Conservation (phyloP, 1,140 invertebrate genomes). For the Drosophila melanica region DNA sequence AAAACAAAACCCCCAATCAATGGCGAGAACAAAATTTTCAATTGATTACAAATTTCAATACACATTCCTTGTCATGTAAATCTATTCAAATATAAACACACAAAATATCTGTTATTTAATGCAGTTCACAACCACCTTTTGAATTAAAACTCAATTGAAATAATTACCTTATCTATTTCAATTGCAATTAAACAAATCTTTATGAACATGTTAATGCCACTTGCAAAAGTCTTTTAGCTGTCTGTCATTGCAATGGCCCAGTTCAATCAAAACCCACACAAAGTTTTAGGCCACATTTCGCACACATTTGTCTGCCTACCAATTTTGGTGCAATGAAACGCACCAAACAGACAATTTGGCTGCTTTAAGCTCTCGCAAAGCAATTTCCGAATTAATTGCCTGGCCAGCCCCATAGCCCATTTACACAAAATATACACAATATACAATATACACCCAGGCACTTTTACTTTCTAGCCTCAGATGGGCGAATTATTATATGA, state of each 20-base stretch:
- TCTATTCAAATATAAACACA: too few species aligned
- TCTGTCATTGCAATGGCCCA: constrained; percentile 12
- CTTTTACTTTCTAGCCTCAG: constrained; percentile 65
- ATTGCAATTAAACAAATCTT: background rate
- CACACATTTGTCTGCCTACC: background rate
- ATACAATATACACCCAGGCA: constrained; percentile 31
- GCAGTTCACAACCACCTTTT: too few species aligned
- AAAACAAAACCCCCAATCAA: too few species aligned
- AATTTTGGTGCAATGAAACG: constrained; percentile 34
- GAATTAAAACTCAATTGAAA: background rate
- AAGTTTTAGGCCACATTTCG: background rate
- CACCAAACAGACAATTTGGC: constrained; percentile 35
- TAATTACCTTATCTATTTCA: background rate
- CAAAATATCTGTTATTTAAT: too few species aligned
- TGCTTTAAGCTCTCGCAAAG: constrained; percentile 41
- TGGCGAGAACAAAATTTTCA: too few species aligned
- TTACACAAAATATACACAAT: constrained; percentile 40
- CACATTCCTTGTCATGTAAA: too few species aligned
- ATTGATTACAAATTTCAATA: too few species aligned
- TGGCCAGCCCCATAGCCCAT: constrained; percentile 42
- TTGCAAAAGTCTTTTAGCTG: constrained; percentile 11
- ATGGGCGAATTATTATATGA: constrained; percentile 27
- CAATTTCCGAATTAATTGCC: constrained; percentile 63
- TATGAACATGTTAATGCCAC: constrained; percentile 14
- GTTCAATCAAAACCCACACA: constrained; percentile 28